Percentiles rank a stretch among this genome's conserved stretches.
Conservation (phyloP, 2,888 invertebrate species). For the Copidosoma aretas region DNA sequence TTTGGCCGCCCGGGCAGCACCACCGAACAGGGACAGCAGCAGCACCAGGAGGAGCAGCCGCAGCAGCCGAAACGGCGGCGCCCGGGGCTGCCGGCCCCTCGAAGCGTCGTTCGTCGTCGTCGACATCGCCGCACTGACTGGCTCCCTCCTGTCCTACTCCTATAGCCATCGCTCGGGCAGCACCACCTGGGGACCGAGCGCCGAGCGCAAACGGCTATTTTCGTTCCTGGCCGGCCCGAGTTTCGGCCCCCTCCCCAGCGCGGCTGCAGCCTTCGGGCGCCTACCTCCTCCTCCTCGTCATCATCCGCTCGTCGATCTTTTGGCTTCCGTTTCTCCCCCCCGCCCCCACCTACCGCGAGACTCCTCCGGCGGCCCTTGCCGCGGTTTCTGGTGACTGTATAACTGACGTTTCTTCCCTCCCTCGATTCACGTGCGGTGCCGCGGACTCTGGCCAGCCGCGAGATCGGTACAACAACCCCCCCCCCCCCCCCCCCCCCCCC, state of each 20-base stretch:
- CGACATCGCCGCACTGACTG: constrained; percentile 63
- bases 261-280: no score
- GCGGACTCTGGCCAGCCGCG: no score
- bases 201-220: constrained; percentile 3
- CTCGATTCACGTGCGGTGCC: no score
- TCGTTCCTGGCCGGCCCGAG: neutral
- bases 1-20: constrained; percentile 10
- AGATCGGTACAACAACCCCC: no score
- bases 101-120: constrained; percentile 63
- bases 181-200: neutral
- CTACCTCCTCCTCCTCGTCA: neutral
- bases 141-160: neutral
- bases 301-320: no score
- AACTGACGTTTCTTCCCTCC: no score
- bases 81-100: constrained; percentile 53
- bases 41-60: constrained; percentile 44
- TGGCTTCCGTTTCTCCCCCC: neutral
- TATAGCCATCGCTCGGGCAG: neutral
- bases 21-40: constrained; percentile 34
- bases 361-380: no score
- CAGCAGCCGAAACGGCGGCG: constrained; percentile 45
- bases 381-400: no score
- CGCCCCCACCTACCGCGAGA: neutral
- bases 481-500: no score
- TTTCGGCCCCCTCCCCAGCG: neutral